Conservation (phyloP, 2,888 invertebrate species). For the Creontiades dilutus region DNA sequence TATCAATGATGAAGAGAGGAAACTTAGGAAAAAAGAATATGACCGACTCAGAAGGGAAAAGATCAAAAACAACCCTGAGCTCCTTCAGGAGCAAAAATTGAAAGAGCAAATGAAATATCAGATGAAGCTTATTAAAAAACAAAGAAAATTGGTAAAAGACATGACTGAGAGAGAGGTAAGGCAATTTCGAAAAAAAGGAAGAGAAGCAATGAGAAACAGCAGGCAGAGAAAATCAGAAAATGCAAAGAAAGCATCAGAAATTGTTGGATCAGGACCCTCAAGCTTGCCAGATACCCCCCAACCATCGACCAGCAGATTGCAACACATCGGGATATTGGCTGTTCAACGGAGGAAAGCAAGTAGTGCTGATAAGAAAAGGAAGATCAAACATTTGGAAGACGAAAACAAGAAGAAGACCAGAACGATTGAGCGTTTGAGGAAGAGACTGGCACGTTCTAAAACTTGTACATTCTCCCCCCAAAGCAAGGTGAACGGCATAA, state of each 20-base stretch:
- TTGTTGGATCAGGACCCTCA: background rate
- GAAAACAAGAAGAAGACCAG: conserved; percentile 36
- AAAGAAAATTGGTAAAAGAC: background rate
- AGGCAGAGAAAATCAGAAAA: background rate
- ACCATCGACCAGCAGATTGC: conserved; percentile 34
- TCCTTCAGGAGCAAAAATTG: no score
- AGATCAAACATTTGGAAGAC: conserved; percentile 18
- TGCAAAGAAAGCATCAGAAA: background rate
- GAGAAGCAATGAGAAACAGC: conserved; percentile 15
- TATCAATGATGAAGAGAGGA: no score
- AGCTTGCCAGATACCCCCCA: background rate
- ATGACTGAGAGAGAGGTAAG: conserved; percentile 20
- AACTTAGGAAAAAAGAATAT: no score
- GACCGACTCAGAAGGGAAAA: no score
- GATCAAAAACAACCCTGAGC: no score
- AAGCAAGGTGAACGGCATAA: background rate
- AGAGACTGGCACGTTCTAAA: background rate
- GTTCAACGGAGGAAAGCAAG: background rate
- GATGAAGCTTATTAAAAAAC: conserved; percentile 17
- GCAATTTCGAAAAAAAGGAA: conserved; percentile 32
- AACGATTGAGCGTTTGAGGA: conserved; percentile 19
- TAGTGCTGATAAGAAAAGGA: background rate
- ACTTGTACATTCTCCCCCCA: conserved; percentile 2
- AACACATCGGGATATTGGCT: conserved; percentile 1
- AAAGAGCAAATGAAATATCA: no score